Evolutionary conservation across 2,113 vertebrate genomes (phyloP).

Genomic region (Chaetura pelagica): DNA sequence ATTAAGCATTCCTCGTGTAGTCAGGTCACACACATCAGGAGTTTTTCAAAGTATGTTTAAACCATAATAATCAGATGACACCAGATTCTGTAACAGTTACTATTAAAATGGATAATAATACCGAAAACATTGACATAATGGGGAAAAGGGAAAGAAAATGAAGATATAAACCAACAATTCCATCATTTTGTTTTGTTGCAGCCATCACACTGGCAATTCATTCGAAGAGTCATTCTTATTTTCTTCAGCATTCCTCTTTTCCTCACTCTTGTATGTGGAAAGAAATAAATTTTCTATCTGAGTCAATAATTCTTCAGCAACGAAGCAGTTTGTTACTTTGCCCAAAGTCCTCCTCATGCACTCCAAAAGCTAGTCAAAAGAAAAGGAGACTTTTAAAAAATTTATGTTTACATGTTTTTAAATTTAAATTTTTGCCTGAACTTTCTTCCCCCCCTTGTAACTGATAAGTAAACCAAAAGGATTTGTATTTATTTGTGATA

Average conservation of each 20-base stretch:
- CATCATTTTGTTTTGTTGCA: background rate
- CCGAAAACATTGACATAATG: background rate
- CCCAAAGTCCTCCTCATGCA: slow-evolving; percentile 89
- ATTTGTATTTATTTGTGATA: background rate
- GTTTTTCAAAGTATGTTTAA: background rate
- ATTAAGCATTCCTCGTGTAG: accelerated
- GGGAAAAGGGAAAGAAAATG: background rate
- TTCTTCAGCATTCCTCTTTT: slow-evolving; percentile 63
- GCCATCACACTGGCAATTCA: background rate
- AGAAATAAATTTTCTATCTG: slow-evolving; percentile 90
- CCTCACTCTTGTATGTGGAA: slow-evolving; percentile 80
- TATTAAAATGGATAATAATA: background rate
- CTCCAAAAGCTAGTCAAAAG: slow-evolving; percentile 85
- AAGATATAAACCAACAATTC: background rate
- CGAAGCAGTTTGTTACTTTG: slow-evolving; percentile 82
- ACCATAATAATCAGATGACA: background rate
- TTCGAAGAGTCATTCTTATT: background rate
- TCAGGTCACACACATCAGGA: background rate
- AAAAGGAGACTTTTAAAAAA: background rate
- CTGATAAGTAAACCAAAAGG: background rate
- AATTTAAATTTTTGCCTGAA: too few relatives aligned
- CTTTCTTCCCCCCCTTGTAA: background rate
- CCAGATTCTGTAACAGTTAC: background rate
- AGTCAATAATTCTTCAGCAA: slow-evolving; percentile 87
- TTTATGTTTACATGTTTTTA: too few relatives aligned